Percentiles rank a stretch among this genome's conserved stretches.
phyloP scores from a whole-genome alignment of 2,113 vertebrate species.

The Alouatta palliata region DNA sequence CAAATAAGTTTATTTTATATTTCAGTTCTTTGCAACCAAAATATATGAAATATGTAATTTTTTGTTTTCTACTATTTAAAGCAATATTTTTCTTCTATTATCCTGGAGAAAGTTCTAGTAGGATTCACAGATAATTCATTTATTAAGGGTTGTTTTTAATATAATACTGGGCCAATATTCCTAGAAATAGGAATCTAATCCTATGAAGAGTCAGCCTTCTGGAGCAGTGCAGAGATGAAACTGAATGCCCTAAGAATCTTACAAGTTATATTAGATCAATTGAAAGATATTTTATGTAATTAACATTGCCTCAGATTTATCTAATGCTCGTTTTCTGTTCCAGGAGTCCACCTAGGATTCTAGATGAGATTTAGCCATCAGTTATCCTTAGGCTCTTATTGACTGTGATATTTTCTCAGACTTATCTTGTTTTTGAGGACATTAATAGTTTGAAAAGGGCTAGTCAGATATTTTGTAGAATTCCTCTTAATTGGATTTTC shows the following conservation, averaged over 20 bases:
- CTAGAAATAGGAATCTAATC: neutral
- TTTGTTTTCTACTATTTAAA: neutral
- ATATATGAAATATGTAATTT: neutral
- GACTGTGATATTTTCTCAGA: neutral
- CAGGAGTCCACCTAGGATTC: neutral
- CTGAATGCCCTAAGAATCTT: neutral
- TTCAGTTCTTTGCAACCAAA: neutral
- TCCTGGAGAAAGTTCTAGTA: neutral
- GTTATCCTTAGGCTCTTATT: neutral
- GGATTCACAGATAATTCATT: no score
- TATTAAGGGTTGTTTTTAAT: no score
- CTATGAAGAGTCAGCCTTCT: neutral
- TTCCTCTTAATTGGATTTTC: neutral
- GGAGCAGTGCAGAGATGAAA: neutral
- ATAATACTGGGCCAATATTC: neutral
- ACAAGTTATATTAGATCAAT: neutral
- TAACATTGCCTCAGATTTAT: neutral
- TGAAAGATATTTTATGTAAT: neutral
- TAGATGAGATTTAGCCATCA: neutral
- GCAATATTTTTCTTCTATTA: neutral
- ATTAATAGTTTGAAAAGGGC: neutral
- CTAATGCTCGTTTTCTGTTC: neutral
- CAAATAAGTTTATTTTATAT: neutral
- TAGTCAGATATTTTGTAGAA: neutral
- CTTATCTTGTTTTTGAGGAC: neutral